Evolutionary conservation across 2,113 vertebrate genomes (phyloP), one percentile per base, ranked within the genome.

Genomic region (Corapipo altera): DNA sequence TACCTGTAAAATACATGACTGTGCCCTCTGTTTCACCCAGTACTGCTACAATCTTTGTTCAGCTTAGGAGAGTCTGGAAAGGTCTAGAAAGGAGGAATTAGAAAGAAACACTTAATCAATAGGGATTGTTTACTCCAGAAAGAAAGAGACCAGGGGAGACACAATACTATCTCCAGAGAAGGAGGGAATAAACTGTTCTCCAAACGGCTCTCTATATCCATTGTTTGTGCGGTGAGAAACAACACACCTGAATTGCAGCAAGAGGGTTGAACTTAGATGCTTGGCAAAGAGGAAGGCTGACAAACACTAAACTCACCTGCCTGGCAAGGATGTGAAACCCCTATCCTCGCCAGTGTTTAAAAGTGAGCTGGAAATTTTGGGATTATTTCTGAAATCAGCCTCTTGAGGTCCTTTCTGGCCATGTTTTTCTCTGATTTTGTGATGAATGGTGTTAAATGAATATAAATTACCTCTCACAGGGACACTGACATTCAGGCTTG

Each of bases 401-500:
- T 89, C 76, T 69, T 87, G 86, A 94, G 84, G 57, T 89, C 80
- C 91, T 89, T 95, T 95, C 61, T 78, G 74, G 73, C 76, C 17
- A 6, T 81, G 61, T 69, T 97, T 96, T 97, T 87, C 86, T 92
- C 83, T 26, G 79, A 81, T 89, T 92, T 61, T 81, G 80, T 89
- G 94, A 95, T 92, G 93, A 95, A 95, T 96, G 61, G 74, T 85
- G 41, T 69, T 94, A 96, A 96, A 96, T 95, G 61, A 95, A 96
- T 97, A 93, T 93, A 93, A 97, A 97, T 96, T 95, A 86, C 85
- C 85, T 95, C 95, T 93, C 96, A 90, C 0, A 6, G 93, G 76
- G 92, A 94, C 82, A 84, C 85, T 91, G 96, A 91, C 32, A 1
- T 81, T 71, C 88, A 78, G 76, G 85, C 92, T 86, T 5, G 5